Evolutionary conservation across 2,797 vertebrate genomes (phyloP).

Genomic region (Scolopax bukidnonensis): DNA sequence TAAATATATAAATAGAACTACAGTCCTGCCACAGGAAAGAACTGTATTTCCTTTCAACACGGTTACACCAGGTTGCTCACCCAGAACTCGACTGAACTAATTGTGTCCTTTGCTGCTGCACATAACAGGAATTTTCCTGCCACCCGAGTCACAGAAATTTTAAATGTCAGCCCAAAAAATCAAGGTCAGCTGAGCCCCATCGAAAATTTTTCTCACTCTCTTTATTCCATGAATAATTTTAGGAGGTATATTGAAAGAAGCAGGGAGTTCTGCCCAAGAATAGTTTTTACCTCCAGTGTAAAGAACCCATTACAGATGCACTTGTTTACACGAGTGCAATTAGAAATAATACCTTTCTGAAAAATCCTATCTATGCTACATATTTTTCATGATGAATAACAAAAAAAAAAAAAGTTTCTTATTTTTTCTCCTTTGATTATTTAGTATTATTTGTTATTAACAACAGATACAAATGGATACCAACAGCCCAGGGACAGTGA

Average conservation of each 20-base stretch:
- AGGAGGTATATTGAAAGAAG: not conserved
- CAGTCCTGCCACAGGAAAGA: conserved; percentile 6
- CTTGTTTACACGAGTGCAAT: not conserved
- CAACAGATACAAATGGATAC: not conserved
- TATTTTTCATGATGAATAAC: not conserved
- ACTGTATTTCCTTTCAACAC: not conserved
- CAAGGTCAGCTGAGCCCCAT: not conserved
- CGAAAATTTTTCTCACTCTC: not conserved
- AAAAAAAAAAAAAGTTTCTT: not conserved
- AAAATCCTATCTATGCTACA: not conserved
- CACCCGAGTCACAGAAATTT: not conserved
- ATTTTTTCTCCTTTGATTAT: not conserved
- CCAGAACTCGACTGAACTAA: not conserved
- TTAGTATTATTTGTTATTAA: not conserved
- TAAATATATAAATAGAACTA: conserved; percentile 48
- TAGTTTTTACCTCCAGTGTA: not conserved
- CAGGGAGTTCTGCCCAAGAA: not conserved
- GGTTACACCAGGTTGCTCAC: not conserved
- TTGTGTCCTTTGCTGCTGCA: not conserved
- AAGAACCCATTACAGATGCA: not conserved
- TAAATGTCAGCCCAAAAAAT: not conserved
- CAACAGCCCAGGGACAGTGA: not conserved
- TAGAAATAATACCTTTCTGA: not conserved
- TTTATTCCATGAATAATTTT: not conserved
- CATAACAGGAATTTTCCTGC: not conserved